A percentile compares a stretch with the other conserved stretches of the same genome.
phyloP scores from a whole-genome alignment of 2,113 vertebrate genomes.

The Haemorhous mexicanus region DNA sequence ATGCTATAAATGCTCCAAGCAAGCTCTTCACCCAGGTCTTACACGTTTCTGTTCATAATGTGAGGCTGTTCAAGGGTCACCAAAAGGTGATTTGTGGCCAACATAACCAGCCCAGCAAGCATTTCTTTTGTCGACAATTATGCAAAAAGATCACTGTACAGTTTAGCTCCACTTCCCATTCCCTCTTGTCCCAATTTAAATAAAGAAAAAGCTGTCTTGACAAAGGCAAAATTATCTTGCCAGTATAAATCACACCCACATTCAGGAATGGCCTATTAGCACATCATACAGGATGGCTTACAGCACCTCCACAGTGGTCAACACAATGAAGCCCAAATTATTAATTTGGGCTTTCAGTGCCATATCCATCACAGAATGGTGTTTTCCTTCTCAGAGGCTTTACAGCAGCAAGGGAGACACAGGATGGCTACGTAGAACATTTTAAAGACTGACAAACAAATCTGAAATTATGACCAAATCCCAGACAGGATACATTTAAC shows the following conservation, averaged over 20 bases:
- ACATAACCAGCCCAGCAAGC: slow-evolving; percentile 13
- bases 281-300: not conserved
- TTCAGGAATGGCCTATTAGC: not conserved
- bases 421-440: not conserved
- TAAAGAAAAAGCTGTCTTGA: not conserved
- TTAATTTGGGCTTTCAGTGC: not conserved
- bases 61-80: not conserved
- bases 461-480: not conserved
- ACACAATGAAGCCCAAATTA: not conserved
- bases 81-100: slow-evolving; percentile 27
- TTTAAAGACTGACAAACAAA: not conserved
- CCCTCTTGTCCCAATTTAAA: not conserved
- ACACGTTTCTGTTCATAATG: not conserved
- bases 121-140: not conserved
- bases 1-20: not conserved
- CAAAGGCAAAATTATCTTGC: slow-evolving; percentile 17
- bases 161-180: not conserved
- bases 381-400: not conserved
- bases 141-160: slow-evolving; percentile 9
- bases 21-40: slow-evolving; percentile 6
- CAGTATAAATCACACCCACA: not conserved
- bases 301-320: not conserved
- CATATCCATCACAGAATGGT: not conserved
- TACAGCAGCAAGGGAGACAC: not conserved
- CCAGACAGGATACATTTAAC: not conserved